phyloP scores from a whole-genome alignment of 92 coral and sea anemone species.

The Isaurus tuberculatus region DNA sequence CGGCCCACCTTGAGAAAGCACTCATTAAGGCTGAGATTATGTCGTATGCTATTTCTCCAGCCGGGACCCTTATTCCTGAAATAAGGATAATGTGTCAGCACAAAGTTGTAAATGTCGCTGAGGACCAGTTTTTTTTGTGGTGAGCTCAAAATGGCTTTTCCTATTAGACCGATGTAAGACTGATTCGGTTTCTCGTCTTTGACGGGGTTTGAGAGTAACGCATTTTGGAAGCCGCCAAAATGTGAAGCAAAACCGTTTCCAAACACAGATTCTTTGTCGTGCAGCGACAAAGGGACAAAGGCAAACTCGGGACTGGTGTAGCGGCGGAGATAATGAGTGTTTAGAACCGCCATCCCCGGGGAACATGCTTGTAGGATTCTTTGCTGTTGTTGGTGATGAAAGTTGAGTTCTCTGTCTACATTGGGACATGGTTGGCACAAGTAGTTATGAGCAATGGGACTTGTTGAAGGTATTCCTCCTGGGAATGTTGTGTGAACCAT shows the following conservation, averaged over 20 bases:
- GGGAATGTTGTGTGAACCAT: background rate
- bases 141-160: slow-evolving; percentile 65
- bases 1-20: slow-evolving; percentile 68
- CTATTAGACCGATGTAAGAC: slow-evolving; percentile 66
- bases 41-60: slow-evolving; percentile 67
- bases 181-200: slow-evolving; percentile 67
- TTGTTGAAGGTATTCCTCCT: background rate
- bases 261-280: slow-evolving; percentile 8
- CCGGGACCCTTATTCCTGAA: slow-evolving; percentile 71
- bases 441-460: background rate
- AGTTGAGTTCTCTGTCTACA: background rate
- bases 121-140: slow-evolving; percentile 64
- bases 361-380: slow-evolving; percentile 19
- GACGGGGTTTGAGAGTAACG: slow-evolving; percentile 11
- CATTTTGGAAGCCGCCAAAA: slow-evolving; percentile 18
- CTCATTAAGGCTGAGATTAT: slow-evolving; percentile 62
- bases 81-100: slow-evolving; percentile 62
- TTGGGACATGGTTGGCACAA: slow-evolving; percentile 4
- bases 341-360: background rate
- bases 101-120: slow-evolving; percentile 66
- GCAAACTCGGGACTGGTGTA: slow-evolving; percentile 32
- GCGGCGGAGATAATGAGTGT: slow-evolving; percentile 17
- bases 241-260: background rate
- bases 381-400: slow-evolving; percentile 30
- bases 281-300: slow-evolving; percentile 22